Evolutionary conservation across 2,888 invertebrate species (phyloP), one percentile per base, ranked within the genome.

Genomic region (Epinotia brunnichana): DNA sequence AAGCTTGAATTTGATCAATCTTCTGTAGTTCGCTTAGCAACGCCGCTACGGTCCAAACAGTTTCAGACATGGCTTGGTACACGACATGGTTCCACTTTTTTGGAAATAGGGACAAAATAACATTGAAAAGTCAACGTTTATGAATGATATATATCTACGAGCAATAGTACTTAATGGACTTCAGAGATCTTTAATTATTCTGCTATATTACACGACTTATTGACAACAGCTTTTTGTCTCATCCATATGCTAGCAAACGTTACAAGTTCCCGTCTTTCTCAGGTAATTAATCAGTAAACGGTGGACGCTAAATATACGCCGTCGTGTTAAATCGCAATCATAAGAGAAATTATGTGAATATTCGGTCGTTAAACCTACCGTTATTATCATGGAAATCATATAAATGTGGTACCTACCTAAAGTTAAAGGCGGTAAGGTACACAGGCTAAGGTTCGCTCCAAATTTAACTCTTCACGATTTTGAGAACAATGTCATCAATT

Each of bases 11-110:
- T 91, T 90, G 86, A 90, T 81, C 76, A 88, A 85, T 82, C 86
- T 90, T 91, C 91, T 89, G 91, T 92, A 92, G 92, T 87, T 86
- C 90, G 92, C 90, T 87, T 92, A 92, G 92, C 86, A 82, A 87
- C 74, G 90, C 84, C 83, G 84, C 85, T 76, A 70, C 54, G 66
- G 83, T 74, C 83, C 81, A 74, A 81, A 74, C 85, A 80, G 83
- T 83, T 81, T 81, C 80, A 77, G 29, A 39, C 48, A 48, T n/a
- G 15, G 48, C 48, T 48, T 48, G 15, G 44, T 48, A 48, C n/a
- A 4, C 15, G n/a, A 35, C 35, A 9, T 35, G 2, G 35, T 7
- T 35, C 35, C 48, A 48, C 1, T 53, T 51, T 53, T 53, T 53
- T 11, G 19, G 10, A 53, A 53, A 4, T 44, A 15, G 15, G 44